Base-by-base conservation (phyloP, 2,888 invertebrate species). In the Platerodrilus igneus region DNA sequence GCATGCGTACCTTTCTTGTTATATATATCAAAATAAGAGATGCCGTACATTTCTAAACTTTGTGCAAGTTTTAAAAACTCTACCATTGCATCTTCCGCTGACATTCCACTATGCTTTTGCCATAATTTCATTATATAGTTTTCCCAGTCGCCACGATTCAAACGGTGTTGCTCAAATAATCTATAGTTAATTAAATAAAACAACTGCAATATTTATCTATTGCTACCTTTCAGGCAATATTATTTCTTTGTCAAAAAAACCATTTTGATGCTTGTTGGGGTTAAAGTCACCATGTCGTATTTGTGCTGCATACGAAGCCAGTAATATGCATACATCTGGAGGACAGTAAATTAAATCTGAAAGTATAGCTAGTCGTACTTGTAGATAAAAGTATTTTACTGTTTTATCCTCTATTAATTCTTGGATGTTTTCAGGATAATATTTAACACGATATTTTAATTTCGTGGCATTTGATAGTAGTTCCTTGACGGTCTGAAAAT, bases 341-440 rank as follows among this genome's bases (percentile, higher is more conserved):
- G 99, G 97, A 69, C 97, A 99, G 74, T 95, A 99, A 62, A 97
- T 91, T 72, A 96, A 95, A 71, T 96, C 96, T 44, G 86, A 87
- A 53, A 97, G 77, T 68, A 99, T 95, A 52, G 85, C 86, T 68
- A 93, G 92, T 74, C 96, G 95, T 52, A 94, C 91, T 79, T 89
- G 86, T 55, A 86, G 77, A 70, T 90, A 93, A 74, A 92, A 93
- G 49, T 91, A 77, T 63, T 90, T 83, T 71, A 96, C 79, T 57
- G 99, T 99, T 66, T 96, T 93, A 68, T 96, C 94, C 72, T 99
- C 97, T 60, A 99, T 99, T 54, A 99, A 79, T 73, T 99, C 97
- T 67, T 95, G 93, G n/a, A n/a, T n/a, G 73, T 99, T 97, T 71
- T 99, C 99, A 1, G 99, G 99, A 73, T 92, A 99, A 76, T 95